Evolutionary conservation across 1,140 invertebrate species (phyloP).

Genomic region (Apis florea): DNA sequence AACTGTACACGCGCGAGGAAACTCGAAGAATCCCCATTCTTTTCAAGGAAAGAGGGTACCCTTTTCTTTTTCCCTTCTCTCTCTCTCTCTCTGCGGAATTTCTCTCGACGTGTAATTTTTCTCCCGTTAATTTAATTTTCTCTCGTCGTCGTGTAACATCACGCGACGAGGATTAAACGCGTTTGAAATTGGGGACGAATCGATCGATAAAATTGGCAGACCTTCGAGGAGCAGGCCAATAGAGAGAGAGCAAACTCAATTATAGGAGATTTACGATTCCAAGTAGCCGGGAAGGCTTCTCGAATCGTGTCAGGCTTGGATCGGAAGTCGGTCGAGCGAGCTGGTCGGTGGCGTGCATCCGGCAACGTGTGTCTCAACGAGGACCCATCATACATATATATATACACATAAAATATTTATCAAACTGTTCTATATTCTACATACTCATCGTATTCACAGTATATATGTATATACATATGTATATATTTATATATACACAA

Average conservation of each 20-base stretch:
- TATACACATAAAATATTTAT: neutral
- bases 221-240: constrained; percentile 20
- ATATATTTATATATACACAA: constrained; percentile 1
- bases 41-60: too few species aligned
- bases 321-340: constrained; percentile 16
- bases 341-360: constrained; percentile 33
- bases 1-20: too few species aligned
- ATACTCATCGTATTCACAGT: neutral
- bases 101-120: too few species aligned
- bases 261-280: constrained; percentile 32
- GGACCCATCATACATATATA: constrained; percentile 22
- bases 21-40: too few species aligned
- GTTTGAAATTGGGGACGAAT: neutral
- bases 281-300: neutral
- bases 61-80: too few species aligned
- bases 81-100: too few species aligned
- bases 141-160: too few species aligned
- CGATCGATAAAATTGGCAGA: neutral
- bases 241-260: constrained; percentile 13
- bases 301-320: constrained; percentile 15
- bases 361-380: constrained; percentile 19
- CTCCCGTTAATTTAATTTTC: neutral
- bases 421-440: neutral
- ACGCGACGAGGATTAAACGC: neutral
- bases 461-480: neutral